Percentiles rank a stretch among this genome's conserved stretches.
Evolutionary conservation across 2,113 vertebrate genomes (phyloP).

Genomic region (Hemicordylus capensis): DNA sequence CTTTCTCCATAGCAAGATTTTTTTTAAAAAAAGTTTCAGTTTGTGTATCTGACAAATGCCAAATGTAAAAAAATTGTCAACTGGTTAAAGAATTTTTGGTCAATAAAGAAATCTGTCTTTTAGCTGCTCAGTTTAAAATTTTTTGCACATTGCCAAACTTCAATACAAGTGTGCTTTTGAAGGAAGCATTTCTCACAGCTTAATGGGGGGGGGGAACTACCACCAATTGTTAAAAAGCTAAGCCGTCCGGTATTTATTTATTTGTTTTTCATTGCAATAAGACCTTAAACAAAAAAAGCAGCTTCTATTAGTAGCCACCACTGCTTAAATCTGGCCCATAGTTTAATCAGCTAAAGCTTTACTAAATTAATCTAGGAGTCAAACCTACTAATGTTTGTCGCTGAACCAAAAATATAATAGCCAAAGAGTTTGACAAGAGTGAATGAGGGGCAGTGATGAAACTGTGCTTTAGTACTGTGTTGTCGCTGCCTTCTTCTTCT

Average conservation of each 20-base stretch:
- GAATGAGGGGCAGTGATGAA: conserved; percentile 27
- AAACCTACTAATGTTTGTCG: background rate
- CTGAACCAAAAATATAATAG: conserved; percentile 22
- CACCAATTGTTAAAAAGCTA: too few relatives aligned
- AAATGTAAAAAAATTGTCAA: conserved; percentile 35
- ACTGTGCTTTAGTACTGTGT: conserved; percentile 23
- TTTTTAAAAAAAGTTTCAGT: conserved; percentile 62
- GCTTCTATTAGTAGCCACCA: too few relatives aligned
- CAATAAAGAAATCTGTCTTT: background rate
- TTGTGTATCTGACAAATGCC: conserved; percentile 60
- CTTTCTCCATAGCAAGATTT: conserved; percentile 56
- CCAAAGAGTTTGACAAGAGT: conserved; percentile 42
- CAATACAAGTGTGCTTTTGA: background rate
- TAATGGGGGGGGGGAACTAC: background rate
- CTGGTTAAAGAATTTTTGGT: background rate
- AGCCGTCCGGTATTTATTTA: too few relatives aligned
- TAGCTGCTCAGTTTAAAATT: background rate
- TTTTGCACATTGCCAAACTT: too few relatives aligned
- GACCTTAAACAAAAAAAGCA: background rate
- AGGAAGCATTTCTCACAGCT: background rate
- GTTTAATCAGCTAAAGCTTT: too few relatives aligned
- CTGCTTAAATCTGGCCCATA: too few relatives aligned
- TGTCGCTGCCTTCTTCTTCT: conserved; percentile 49
- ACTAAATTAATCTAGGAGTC: background rate
- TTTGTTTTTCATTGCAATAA: background rate